phyloP scores from a whole-genome alignment of 37 sponge, comb jelly and placozoan species.

The Geodia barretti region DNA sequence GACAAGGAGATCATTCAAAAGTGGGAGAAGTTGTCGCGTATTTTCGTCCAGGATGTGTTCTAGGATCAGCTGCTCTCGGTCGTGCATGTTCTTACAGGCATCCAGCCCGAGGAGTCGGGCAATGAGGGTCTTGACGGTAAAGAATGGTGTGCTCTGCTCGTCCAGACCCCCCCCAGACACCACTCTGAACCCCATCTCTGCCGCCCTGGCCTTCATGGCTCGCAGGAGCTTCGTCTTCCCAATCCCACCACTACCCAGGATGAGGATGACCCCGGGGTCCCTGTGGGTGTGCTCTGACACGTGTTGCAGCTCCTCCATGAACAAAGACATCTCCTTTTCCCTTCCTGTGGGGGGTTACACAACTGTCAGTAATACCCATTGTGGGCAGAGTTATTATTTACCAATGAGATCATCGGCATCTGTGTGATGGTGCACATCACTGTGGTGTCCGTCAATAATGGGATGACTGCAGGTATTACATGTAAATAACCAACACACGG shows the following conservation, averaged over 20 bases:
- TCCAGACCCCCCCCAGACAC: slow-evolving; percentile 82
- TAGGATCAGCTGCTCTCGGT: slow-evolving; percentile 74
- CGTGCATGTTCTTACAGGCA: slow-evolving; percentile 61
- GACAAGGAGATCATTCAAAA: slow-evolving; percentile 79
- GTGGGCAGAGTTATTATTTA: neutral
- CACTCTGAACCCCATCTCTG: slow-evolving; percentile 74
- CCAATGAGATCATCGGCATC: slow-evolving; percentile 50
- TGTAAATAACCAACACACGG: no score
- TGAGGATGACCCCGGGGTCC: slow-evolving; percentile 50
- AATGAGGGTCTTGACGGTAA: slow-evolving; percentile 80
- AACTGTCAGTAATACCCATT: neutral
- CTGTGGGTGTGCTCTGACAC: slow-evolving; percentile 42
- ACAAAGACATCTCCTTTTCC: slow-evolving; percentile 58
- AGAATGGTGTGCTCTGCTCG: slow-evolving; percentile 85
- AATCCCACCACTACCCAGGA: slow-evolving; percentile 72
- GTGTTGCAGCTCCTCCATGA: slow-evolving; percentile 52
- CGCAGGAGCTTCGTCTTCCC: slow-evolving; percentile 84
- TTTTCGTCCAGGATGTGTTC: slow-evolving; percentile 55
- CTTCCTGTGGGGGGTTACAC: slow-evolving; percentile 31
- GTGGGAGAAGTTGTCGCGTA: slow-evolving; percentile 57
- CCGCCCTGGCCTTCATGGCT: slow-evolving; percentile 75
- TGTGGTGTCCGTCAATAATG: neutral
- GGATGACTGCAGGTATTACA: neutral
- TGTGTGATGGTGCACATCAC: slow-evolving; percentile 20
- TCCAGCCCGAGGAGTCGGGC: slow-evolving; percentile 77